phyloP scores from a whole-genome alignment of 1,140 invertebrate species.

The Reticulitermes speratus region DNA sequence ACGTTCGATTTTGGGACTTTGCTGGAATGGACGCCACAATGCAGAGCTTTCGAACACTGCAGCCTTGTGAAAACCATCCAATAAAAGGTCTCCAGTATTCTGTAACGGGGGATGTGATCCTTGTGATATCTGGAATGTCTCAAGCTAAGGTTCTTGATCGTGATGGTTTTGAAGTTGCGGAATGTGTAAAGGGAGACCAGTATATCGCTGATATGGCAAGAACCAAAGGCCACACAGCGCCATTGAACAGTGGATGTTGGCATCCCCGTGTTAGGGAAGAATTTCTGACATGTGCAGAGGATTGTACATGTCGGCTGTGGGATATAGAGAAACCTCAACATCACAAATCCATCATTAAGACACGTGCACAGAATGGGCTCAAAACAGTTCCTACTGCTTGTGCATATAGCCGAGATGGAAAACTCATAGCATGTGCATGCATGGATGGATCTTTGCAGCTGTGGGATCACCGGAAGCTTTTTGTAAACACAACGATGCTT shows the following conservation, averaged over 20 bases:
- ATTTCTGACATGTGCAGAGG: constrained; percentile 92
- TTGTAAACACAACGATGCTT: constrained; percentile 75
- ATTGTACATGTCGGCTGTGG: constrained; percentile 92
- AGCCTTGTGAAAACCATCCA: constrained; percentile 94
- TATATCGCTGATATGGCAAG: constrained; percentile 92
- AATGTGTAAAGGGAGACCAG: constrained; percentile 96
- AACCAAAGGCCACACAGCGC: constrained; percentile 95
- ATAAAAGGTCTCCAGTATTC: constrained; percentile 91
- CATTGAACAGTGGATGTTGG: constrained; percentile 89
- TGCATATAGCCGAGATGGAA: constrained; percentile 82
- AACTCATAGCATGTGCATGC: constrained; percentile 86
- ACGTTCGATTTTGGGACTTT: constrained; percentile 97
- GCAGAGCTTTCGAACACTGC: constrained; percentile 85
- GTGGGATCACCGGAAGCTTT: constrained; percentile 90
- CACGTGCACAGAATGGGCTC: constrained; percentile 81
- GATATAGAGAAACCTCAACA: constrained; percentile 71
- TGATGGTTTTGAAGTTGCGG: constrained; percentile 93
- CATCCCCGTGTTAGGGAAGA: constrained; percentile 89
- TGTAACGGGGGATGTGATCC: constrained; percentile 88
- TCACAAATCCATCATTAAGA: constrained; percentile 87
- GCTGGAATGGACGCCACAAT: constrained; percentile 93
- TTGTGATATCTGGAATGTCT: constrained; percentile 88
- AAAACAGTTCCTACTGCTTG: constrained; percentile 86
- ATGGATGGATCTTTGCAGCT: constrained; percentile 96
- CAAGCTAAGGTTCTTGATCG: constrained; percentile 94